phyloP scores from a whole-genome alignment of 2,113 vertebrate genomes.

The Paralichthys olivaceus region DNA sequence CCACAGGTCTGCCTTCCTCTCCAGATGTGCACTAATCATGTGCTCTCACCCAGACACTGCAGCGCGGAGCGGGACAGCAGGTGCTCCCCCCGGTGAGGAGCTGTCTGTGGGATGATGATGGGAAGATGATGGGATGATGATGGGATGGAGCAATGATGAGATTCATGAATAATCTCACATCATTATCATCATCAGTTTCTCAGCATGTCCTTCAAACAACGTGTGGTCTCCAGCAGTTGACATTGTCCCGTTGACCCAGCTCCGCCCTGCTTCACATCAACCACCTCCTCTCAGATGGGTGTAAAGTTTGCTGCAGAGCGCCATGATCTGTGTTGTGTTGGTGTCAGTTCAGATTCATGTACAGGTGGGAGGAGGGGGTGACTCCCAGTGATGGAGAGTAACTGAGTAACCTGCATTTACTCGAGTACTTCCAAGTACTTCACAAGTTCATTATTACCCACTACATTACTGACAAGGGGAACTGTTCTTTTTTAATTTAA shows the following conservation, averaged over 20 bases:
- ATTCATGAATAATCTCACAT: constrained; percentile 63
- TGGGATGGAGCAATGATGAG: not conserved
- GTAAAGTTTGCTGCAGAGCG: constrained; percentile 28
- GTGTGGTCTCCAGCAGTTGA: too few species aligned
- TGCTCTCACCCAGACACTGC: constrained; percentile 44
- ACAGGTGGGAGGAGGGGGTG: not conserved
- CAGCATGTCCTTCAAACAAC: too few species aligned
- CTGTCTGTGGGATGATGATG: constrained; percentile 51
- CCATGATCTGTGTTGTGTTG: not conserved
- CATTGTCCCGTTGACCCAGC: too few species aligned
- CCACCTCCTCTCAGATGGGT: too few species aligned
- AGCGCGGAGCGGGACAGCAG: constrained; percentile 64
- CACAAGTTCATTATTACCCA: too few species aligned
- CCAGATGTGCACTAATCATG: constrained; percentile 51
- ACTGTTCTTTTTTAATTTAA: too few species aligned
- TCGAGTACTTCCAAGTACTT: not conserved
- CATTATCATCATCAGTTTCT: constrained; percentile 17
- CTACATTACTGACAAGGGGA: too few species aligned
- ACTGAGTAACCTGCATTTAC: not conserved
- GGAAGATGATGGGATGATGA: too few species aligned
- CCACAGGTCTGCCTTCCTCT: constrained; percentile 30
- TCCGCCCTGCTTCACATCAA: too few species aligned
- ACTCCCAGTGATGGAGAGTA: not conserved
- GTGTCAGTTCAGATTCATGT: not conserved
- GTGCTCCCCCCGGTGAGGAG: constrained; percentile 50